A percentile compares a stretch with the other conserved stretches of the same genome.
phyloP scores from a whole-genome alignment of 2,113 vertebrate genomes.

The Agelaius tricolor region DNA sequence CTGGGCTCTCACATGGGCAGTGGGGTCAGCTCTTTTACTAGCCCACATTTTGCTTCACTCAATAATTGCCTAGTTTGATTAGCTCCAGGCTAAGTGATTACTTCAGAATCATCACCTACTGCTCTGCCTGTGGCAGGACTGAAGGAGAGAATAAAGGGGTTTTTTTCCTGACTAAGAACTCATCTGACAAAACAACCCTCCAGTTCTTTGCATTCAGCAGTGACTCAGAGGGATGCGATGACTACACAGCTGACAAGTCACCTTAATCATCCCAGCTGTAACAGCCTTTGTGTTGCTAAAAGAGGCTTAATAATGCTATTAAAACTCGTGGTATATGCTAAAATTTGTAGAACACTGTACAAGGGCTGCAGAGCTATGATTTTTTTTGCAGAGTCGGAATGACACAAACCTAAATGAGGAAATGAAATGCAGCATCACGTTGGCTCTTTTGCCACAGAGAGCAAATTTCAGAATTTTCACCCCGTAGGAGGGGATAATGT shows the following conservation, averaged over 20 bases:
- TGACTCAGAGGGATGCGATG: neutral
- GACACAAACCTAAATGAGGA: neutral
- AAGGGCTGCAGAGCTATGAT: neutral
- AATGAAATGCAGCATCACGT: neutral
- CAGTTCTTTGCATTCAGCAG: neutral
- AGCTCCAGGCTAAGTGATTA: neutral
- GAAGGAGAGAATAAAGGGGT: fast-evolving
- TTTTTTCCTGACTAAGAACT: neutral
- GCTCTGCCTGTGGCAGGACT: neutral
- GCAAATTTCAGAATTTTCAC: neutral
- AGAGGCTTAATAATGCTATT: neutral
- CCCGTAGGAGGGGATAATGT: fast-evolving
- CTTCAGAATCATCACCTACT: neutral
- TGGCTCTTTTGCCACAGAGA: neutral
- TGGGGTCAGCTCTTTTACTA: fast-evolving
- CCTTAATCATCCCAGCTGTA: neutral
- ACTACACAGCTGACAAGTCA: neutral
- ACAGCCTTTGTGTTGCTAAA: neutral
- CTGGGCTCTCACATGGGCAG: neutral
- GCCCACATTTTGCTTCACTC: neutral
- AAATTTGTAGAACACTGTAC: neutral
- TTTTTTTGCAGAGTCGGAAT: neutral
- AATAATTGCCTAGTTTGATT: neutral
- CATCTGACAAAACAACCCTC: neutral
- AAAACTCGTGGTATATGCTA: neutral